Percentiles rank a stretch among this genome's conserved stretches.
Evolutionary conservation across 1,140 invertebrate genomes (phyloP).

Genomic region (Thaumetopoea pityocampa): DNA sequence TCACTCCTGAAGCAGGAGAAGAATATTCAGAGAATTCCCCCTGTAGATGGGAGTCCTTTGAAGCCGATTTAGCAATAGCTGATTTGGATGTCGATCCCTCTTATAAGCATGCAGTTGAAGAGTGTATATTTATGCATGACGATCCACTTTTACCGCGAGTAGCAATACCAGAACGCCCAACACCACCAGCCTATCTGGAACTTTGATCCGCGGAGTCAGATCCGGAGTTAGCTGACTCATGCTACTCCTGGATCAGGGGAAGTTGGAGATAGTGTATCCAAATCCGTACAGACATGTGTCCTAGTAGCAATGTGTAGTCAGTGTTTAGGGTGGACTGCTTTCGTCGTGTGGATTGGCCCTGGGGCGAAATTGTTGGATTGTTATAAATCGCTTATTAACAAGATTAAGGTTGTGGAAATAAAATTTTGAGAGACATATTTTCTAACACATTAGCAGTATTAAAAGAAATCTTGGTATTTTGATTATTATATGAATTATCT

Average conservation of each 20-base stretch:
- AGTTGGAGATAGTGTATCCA: slow-evolving; percentile 32
- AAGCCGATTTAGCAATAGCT: slow-evolving; percentile 69
- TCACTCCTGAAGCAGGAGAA: slow-evolving; percentile 75
- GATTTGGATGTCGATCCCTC: slow-evolving; percentile 72
- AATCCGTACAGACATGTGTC: too few relatives aligned
- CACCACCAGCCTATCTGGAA: slow-evolving; percentile 62
- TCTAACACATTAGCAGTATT: slow-evolving; percentile 62
- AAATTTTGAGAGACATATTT: slow-evolving; percentile 69
- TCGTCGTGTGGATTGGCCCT: slow-evolving; percentile 36
- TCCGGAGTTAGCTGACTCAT: slow-evolving; percentile 58
- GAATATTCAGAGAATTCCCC: slow-evolving; percentile 63
- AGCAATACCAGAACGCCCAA: slow-evolving; percentile 53
- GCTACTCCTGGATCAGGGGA: slow-evolving; percentile 39
- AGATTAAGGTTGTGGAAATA: slow-evolving; percentile 71
- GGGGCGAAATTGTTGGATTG: slow-evolving; percentile 48
- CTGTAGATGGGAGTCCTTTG: slow-evolving; percentile 75
- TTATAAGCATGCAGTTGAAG: slow-evolving; percentile 77
- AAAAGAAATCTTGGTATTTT: slow-evolving; percentile 55
- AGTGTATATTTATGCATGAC: slow-evolving; percentile 76
- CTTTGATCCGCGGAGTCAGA: slow-evolving; percentile 71
- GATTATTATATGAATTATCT: slow-evolving; percentile 45
- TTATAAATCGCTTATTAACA: slow-evolving; percentile 58
- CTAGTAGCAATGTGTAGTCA: slow-evolving; percentile 29
- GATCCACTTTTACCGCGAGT: slow-evolving; percentile 51
- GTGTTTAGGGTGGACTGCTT: slow-evolving; percentile 35